Percentiles rank a stretch among this genome's conserved stretches.
These are phyloP conservation scores for Sarcoramphus papa DNA, from an alignment of 2,797 vertebrate genomes.

Conservation along the genomic window DNA sequence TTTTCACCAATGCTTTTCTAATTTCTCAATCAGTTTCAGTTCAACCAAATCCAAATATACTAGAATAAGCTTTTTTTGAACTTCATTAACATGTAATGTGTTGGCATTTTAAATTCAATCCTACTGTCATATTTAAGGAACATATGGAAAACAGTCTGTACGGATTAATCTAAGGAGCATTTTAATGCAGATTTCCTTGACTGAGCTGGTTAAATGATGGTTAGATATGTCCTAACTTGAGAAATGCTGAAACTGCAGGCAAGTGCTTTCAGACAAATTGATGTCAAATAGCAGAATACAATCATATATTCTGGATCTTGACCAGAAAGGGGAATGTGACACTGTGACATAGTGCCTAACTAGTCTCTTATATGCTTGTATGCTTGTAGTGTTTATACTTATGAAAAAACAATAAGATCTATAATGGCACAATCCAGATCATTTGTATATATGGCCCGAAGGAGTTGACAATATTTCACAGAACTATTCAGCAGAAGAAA, in stretches of 20 bases:
- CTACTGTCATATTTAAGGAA: conserved; percentile 42
- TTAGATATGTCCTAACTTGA: not conserved
- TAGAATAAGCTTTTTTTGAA: conserved; percentile 20
- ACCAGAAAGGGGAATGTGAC: not conserved
- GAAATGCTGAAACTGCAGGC: not conserved
- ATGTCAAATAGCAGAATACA: conserved; percentile 13
- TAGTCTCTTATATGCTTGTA: not conserved
- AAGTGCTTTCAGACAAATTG: conserved; percentile 1
- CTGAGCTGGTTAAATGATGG: not conserved
- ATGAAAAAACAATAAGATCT: not conserved
- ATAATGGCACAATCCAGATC: not conserved
- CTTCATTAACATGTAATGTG: conserved; percentile 35
- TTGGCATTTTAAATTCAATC: conserved; percentile 44
- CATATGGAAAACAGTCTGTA: conserved; percentile 43
- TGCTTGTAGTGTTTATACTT: not conserved
- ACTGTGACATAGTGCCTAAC: not conserved
- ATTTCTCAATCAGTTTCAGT: conserved; percentile 30
- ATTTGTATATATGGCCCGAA: not conserved
- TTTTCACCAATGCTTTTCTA: not conserved
- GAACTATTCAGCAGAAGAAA: not conserved
- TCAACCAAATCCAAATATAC: conserved; percentile 15
- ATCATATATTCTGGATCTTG: not conserved
- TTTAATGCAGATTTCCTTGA: conserved; percentile 22
- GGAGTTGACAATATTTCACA: not conserved
- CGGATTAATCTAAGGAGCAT: conserved; percentile 23